phyloP scores from a whole-genome alignment of 2,113 vertebrate genomes.

The Hippocampus abdominalis region DNA sequence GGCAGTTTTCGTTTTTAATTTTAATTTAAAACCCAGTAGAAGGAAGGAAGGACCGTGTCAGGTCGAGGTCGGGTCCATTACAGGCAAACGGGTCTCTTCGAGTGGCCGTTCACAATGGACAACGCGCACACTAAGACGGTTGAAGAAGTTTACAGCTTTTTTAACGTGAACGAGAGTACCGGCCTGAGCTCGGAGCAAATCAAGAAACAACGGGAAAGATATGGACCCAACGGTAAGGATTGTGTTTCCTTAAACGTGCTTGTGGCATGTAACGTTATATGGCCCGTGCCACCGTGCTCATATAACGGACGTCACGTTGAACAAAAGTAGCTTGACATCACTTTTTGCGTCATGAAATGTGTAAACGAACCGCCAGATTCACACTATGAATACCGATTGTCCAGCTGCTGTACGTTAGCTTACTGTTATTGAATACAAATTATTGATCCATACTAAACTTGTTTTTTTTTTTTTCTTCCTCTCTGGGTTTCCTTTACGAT shows the following conservation, averaged over 20 bases:
- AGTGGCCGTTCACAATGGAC: constrained; percentile 81
- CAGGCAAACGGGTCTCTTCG: constrained; percentile 37
- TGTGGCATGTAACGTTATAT: constrained; percentile 5
- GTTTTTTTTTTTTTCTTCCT: constrained; percentile 27
- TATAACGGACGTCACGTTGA: constrained; percentile 10
- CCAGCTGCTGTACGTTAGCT: background rate
- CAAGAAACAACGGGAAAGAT: constrained; percentile 90
- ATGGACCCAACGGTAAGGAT: constrained; percentile 91
- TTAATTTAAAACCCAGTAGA: background rate
- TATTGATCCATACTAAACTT: constrained; percentile 13
- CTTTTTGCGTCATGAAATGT: constrained; percentile 27
- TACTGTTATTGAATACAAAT: background rate
- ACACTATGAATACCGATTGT: background rate
- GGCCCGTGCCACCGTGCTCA: constrained; percentile 18
- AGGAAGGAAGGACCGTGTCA: constrained; percentile 16
- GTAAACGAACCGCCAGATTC: background rate
- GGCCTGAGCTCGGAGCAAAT: constrained; percentile 89
- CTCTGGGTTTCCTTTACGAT: constrained; percentile 49
- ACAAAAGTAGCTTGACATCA: constrained; percentile 55
- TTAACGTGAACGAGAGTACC: constrained; percentile 94
- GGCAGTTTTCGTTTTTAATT: background rate
- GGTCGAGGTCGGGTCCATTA: constrained; percentile 36
- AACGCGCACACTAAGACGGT: constrained; percentile 98
- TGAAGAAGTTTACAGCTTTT: constrained; percentile 91
- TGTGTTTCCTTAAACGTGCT: background rate